phyloP scores from a whole-genome alignment of 2,888 invertebrate species.

The Parochlus steinenii region DNA sequence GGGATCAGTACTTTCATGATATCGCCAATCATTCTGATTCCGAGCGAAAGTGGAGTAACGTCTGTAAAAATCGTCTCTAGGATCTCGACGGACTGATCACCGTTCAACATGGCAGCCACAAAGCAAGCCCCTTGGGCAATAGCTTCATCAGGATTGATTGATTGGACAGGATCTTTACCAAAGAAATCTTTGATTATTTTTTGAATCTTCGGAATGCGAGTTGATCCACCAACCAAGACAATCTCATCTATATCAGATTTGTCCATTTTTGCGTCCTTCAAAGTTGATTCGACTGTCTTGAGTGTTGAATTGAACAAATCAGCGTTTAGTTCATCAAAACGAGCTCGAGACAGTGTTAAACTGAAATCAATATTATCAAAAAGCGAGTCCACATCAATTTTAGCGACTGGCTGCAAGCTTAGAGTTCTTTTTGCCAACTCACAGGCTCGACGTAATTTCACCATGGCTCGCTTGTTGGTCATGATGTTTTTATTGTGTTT shows the following conservation, averaged over 20 bases:
- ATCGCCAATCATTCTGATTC: conserved; percentile 55
- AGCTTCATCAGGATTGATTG: conserved; percentile 52
- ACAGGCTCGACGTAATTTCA: conserved; percentile 43
- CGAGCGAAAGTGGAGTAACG: conserved; percentile 45
- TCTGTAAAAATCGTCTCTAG: conserved; percentile 48
- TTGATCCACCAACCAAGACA: conserved; percentile 48
- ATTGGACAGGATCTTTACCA: conserved; percentile 47
- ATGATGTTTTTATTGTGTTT: conserved; percentile 25
- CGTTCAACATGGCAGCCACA: conserved; percentile 47
- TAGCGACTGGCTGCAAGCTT: conserved; percentile 33
- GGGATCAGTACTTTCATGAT: conserved; percentile 56
- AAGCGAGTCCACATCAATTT: conserved; percentile 47
- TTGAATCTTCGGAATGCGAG: conserved; percentile 55
- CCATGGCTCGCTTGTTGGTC: conserved; percentile 23
- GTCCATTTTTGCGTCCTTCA: conserved; percentile 54
- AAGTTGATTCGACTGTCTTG: conserved; percentile 49
- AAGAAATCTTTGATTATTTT: conserved; percentile 48
- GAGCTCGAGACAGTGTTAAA: conserved; percentile 43
- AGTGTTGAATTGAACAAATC: conserved; percentile 50
- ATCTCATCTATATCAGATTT: conserved; percentile 40
- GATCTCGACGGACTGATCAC: conserved; percentile 38
- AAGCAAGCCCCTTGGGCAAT: conserved; percentile 55
- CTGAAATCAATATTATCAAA: conserved; percentile 50
- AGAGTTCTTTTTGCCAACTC: conserved; percentile 34
- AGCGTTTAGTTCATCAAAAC: conserved; percentile 52